Base-by-base conservation (phyloP, 2,797 vertebrate species). In the Takifugu ocellatus region DNA sequence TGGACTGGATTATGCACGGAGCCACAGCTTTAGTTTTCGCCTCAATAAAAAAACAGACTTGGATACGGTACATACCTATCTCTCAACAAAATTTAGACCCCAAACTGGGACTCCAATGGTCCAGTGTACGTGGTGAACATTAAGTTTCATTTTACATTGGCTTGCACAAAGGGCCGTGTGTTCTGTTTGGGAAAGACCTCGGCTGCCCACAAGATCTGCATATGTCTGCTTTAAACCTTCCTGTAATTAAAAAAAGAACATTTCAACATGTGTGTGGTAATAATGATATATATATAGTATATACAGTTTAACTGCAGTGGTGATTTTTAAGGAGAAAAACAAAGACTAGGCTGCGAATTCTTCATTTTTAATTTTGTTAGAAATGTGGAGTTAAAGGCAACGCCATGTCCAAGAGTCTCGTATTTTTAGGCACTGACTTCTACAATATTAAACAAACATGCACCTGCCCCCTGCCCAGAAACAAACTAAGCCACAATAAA, bases 91-190 rank as follows among this genome's bases (percentile, higher is more conserved):
- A 63, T 57, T 68, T 69, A 53, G 63, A 77, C 60, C 66, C 56
- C 71, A 76, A 75, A 74, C 67, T 27, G 66, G 51, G 49, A 75
- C 57, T 54, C 69, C 71, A 81, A 47, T 26, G 61, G 69, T 72
- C 67, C 57, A 57, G 61, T 79, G 79, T 79, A 68, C 64, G 67
- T 27, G 51, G 66, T 63, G 73, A 70, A 73, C 80, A 80, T 85
- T 81, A 84, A 82, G 83, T 84, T 81, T 82, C 69, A 6, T 77
- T 83, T 84, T 74, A 70, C 77, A 84, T 62, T 61, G 58, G 52
- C 54, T 64, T 68, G 56, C 66, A 87, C 83, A 89, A 87, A 87
- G 85, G 77, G 47, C 55, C 21, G 68, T 79, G 75, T 87, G 84
- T 87, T 87, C 77, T 74, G 47, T 45, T 53, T 61, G 66, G 68